Evolutionary conservation across 2,888 invertebrate species (phyloP).

Genomic region (Diaphora mendica): DNA sequence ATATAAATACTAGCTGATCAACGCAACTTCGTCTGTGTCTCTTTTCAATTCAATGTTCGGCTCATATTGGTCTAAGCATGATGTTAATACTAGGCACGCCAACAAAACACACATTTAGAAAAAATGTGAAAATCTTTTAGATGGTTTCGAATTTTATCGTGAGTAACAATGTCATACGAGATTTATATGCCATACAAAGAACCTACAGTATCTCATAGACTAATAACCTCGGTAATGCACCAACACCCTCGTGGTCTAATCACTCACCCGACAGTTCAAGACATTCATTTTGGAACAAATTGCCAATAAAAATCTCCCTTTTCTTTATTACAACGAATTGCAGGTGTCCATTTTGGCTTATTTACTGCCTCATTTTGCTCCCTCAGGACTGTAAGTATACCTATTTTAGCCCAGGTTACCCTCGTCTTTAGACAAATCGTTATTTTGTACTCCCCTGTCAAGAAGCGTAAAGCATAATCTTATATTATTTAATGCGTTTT

Average conservation of each 20-base stretch:
- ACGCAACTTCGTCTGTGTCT: no score
- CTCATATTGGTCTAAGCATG: no score
- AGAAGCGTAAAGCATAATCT: background rate
- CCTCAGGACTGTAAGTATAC: constrained; percentile 13
- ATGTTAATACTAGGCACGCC: no score
- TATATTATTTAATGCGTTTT: background rate
- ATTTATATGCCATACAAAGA: background rate
- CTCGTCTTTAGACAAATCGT: background rate
- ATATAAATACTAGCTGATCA: no score
- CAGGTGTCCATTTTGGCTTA: constrained; percentile 20
- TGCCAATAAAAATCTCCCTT: constrained; percentile 13
- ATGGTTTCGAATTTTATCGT: no score
- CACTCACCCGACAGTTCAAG: background rate
- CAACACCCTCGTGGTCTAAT: no score
- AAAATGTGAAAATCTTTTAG: no score
- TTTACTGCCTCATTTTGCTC: constrained; percentile 22
- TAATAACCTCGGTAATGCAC: background rate
- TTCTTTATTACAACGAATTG: constrained; percentile 14
- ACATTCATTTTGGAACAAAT: constrained; percentile 15
- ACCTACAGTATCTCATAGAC: background rate
- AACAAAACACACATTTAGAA: no score
- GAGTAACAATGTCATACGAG: no score
- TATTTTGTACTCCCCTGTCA: background rate
- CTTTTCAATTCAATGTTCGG: no score
- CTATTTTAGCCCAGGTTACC: background rate